A percentile compares a stretch with the other conserved stretches of the same genome.
Conservation (phyloP, 2,113 vertebrate species). For the Parus major region DNA sequence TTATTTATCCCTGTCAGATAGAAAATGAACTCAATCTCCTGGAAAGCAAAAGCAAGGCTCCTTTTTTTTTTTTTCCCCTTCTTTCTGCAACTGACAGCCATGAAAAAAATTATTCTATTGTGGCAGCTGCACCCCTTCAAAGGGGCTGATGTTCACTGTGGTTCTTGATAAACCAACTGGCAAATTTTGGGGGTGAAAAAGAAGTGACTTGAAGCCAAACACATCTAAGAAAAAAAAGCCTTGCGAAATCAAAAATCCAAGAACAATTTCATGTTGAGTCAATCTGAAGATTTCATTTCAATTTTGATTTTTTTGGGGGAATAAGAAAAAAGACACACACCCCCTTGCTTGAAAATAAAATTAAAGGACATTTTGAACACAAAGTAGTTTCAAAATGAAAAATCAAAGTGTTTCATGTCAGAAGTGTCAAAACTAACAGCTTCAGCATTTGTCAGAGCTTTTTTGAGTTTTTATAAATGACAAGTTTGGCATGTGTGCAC, state of each 20-base stretch:
- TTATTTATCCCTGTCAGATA: constrained; percentile 46
- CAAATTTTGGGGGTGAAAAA: neutral
- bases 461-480: constrained; percentile 70
- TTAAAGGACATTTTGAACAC: constrained; percentile 71
- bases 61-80: neutral
- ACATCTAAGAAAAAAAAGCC: neutral
- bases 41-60: neutral
- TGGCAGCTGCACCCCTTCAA: neutral
- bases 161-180: constrained; percentile 27
- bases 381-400: constrained; percentile 70
- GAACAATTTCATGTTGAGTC: constrained; percentile 46
- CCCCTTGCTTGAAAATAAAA: constrained; percentile 66
- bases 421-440: constrained; percentile 73
- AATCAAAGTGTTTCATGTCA: constrained; percentile 72
- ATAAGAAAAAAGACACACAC: constrained; percentile 22
- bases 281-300: constrained; percentile 31
- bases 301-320: constrained; percentile 42
- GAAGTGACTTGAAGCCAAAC: neutral
- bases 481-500: constrained; percentile 66
- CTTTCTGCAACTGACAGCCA: neutral
- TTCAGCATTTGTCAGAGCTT: constrained; percentile 72
- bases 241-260: constrained; percentile 20
- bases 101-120: neutral
- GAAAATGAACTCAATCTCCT: constrained; percentile 41
- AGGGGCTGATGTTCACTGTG: neutral